Conservation (phyloP, 2,797 vertebrate genomes). For the Podargus strigoides region DNA sequence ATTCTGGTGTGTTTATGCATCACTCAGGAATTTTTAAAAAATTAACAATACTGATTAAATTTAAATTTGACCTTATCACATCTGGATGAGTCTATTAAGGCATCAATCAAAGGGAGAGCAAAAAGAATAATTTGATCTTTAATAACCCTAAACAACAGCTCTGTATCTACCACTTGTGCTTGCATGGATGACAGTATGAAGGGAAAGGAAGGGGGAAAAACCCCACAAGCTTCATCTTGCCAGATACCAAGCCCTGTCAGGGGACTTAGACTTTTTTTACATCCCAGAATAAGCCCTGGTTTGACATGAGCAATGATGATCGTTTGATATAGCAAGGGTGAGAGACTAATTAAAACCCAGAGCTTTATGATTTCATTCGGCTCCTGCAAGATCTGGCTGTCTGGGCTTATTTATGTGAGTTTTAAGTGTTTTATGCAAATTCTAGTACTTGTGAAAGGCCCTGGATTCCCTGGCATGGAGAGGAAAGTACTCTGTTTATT, state of each 20-base stretch:
- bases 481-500: neutral
- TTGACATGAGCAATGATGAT: conserved; percentile 25
- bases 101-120: conserved; percentile 74
- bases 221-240: neutral
- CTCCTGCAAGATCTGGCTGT: conserved; percentile 30
- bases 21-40: conserved; percentile 38
- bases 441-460: neutral
- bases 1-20: conserved; percentile 77
- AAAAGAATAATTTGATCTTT: neutral
- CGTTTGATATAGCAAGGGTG: neutral
- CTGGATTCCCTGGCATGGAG: neutral
- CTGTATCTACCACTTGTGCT: neutral
- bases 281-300: neutral
- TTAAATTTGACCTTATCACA: conserved; percentile 83
- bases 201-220: neutral
- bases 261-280: neutral
- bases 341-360: conserved; percentile 33
- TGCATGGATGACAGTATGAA: neutral
- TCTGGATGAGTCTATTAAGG: conserved; percentile 75
- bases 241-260: neutral
- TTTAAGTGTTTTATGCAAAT: conserved; percentile 31
- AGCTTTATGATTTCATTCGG: neutral
- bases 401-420: conserved; percentile 1
- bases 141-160: neutral
- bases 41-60: conserved; percentile 76